Conservation (phyloP, 2,113 vertebrate species). For the Neolamprologus modestus region DNA sequence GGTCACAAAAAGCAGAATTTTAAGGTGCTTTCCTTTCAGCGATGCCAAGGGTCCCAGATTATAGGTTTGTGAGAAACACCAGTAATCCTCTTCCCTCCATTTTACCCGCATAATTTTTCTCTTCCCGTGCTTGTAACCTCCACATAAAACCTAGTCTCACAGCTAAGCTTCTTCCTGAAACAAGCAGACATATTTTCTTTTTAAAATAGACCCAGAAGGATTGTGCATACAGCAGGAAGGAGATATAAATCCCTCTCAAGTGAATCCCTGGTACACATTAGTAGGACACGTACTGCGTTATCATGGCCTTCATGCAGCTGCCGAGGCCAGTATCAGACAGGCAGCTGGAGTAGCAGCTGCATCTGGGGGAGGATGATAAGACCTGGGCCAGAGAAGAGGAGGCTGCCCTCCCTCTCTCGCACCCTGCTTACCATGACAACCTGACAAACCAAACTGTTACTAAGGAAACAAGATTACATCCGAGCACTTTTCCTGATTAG, state of each 20-base stretch:
- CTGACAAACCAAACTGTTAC: slow-evolving; percentile 44
- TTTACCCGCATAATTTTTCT: not conserved
- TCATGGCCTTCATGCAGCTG: slow-evolving; percentile 24
- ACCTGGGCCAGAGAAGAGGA: slow-evolving; percentile 30
- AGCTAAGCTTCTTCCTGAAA: slow-evolving; percentile 18
- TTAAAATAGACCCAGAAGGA: slow-evolving; percentile 20
- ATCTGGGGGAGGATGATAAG: slow-evolving; percentile 55
- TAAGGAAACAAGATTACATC: slow-evolving; percentile 57
- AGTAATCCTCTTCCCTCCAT: slow-evolving; percentile 14
- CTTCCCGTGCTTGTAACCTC: not conserved
- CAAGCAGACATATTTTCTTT: slow-evolving; percentile 11
- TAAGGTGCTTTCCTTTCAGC: not conserved
- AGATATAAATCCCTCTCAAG: slow-evolving; percentile 43
- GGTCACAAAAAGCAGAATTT: not conserved
- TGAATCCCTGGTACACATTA: slow-evolving; percentile 27
- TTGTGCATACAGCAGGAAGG: not conserved
- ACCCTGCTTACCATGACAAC: slow-evolving; percentile 33
- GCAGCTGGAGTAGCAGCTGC: slow-evolving; percentile 30
- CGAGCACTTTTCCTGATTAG: slow-evolving; percentile 19
- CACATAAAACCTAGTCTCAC: not conserved
- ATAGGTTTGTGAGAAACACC: slow-evolving; percentile 9
- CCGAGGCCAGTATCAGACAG: slow-evolving; percentile 28
- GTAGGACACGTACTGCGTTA: slow-evolving; percentile 21
- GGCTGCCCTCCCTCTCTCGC: not conserved
- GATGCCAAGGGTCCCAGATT: not conserved